A percentile compares a stretch with the other conserved stretches of the same genome.
These are phyloP conservation scores for Ctenomys sociabilis DNA, from an alignment of 2,113 vertebrate species.

Conservation along the genomic window DNA sequence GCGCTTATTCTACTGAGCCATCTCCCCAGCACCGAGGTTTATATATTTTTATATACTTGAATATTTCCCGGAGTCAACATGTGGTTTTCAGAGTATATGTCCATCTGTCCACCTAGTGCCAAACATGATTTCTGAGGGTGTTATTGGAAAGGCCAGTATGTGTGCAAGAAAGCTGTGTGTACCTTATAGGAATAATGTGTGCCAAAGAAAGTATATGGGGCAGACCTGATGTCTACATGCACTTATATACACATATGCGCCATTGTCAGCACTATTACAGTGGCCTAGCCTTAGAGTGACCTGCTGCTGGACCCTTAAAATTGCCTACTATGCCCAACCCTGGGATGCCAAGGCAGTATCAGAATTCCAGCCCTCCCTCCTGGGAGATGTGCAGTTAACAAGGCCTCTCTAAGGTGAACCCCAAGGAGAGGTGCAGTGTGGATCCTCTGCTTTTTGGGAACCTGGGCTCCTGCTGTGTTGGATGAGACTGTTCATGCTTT, in stretches of 20 bases:
- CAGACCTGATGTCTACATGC: not conserved
- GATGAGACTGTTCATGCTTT: not conserved
- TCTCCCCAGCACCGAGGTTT: not conserved
- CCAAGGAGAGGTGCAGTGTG: fast-evolving
- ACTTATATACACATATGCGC: not conserved
- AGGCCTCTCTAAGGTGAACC: not conserved
- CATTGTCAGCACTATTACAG: not conserved
- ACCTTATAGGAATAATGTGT: not conserved
- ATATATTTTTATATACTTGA: not conserved
- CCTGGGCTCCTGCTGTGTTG: not conserved
- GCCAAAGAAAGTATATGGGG: not conserved
- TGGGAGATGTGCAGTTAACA: fast-evolving
- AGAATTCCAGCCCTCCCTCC: not conserved
- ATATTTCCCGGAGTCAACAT: not conserved
- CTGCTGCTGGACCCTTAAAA: not conserved
- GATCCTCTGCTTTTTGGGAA: not conserved
- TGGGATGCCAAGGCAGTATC: not conserved
- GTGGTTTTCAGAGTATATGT: not conserved
- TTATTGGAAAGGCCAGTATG: not conserved
- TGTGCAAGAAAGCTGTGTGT: not conserved
- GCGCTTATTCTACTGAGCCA: too few species aligned
- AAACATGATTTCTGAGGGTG: not conserved
- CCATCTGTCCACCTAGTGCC: not conserved
- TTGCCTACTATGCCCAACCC: not conserved
- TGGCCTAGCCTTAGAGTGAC: not conserved